Evolutionary conservation across 2,797 vertebrate species (phyloP).

Genomic region (Myotis myotis): DNA sequence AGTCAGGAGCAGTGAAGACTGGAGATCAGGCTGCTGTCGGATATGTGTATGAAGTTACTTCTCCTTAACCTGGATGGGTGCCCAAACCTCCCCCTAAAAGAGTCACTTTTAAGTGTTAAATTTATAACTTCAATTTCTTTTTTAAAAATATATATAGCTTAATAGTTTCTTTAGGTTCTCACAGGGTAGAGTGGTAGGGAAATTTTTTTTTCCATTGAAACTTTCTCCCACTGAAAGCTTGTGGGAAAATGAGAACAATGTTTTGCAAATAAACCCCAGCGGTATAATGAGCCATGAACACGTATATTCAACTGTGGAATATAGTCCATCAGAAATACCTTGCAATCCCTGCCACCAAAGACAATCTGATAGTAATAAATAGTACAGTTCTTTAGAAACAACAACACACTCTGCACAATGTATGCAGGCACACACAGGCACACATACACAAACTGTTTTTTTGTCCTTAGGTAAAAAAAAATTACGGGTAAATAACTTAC

Average conservation of each 20-base stretch:
- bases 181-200: constrained; percentile 37
- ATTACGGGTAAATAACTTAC: constrained; percentile 1
- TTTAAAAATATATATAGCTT: constrained; percentile 24
- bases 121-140: constrained; percentile 60
- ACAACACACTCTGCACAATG: background rate
- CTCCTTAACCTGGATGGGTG: constrained; percentile 28
- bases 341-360: background rate
- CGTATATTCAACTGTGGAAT: constrained; percentile 20
- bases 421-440: background rate
- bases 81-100: constrained; percentile 40
- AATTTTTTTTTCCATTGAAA: constrained; percentile 44
- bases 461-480: background rate
- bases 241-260: constrained; percentile 51
- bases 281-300: background rate
- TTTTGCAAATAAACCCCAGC: constrained; percentile 65
- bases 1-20: background rate
- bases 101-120: constrained; percentile 62
- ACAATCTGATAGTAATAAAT: background rate
- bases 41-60: constrained; percentile 23
- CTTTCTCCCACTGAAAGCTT: constrained; percentile 43
- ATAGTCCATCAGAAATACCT: background rate
- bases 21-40: constrained; percentile 26
- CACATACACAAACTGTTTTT: background rate
- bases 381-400: constrained; percentile 36
- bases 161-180: constrained; percentile 59